Conservation (phyloP, 2,888 invertebrate genomes). For the Malthinus flaveolus region DNA sequence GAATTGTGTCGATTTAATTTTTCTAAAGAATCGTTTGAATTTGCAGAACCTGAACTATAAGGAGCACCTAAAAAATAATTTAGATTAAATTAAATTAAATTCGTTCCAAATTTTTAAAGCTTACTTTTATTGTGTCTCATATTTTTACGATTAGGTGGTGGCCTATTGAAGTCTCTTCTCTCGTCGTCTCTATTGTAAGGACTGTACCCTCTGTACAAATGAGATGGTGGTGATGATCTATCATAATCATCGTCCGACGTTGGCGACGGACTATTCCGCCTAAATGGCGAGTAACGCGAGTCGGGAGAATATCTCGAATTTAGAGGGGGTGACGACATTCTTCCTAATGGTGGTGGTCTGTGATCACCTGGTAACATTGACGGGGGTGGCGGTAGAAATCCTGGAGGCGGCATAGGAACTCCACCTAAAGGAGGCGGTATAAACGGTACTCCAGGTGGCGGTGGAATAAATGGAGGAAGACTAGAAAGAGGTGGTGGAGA, state of each 20-base stretch:
- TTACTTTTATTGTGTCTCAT: slow-evolving; percentile 47
- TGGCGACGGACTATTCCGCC: slow-evolving; percentile 68
- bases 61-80: slow-evolving; percentile 52
- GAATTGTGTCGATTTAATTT: slow-evolving; percentile 48
- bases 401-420: slow-evolving; percentile 47
- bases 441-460: slow-evolving; percentile 69
- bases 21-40: slow-evolving; percentile 62
- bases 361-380: slow-evolving; percentile 56
- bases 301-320: slow-evolving; percentile 62
- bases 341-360: slow-evolving; percentile 59
- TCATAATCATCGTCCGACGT: slow-evolving; percentile 65
- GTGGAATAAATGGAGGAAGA: slow-evolving; percentile 63
- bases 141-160: slow-evolving; percentile 38
- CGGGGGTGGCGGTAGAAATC: slow-evolving; percentile 56
- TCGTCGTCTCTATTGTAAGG: slow-evolving; percentile 44
- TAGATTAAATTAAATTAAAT: neutral
- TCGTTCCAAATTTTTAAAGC: too few species aligned
- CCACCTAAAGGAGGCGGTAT: slow-evolving; percentile 59
- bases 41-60: slow-evolving; percentile 63
- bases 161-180: slow-evolving; percentile 50
- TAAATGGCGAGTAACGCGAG: slow-evolving; percentile 52
- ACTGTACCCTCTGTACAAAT: slow-evolving; percentile 54
- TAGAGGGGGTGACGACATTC: slow-evolving; percentile 60
- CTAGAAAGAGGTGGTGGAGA: slow-evolving; percentile 58
- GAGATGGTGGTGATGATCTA: slow-evolving; percentile 61